Conservation (phyloP, 2,797 vertebrate species). For the Notamacropus eugenii region DNA sequence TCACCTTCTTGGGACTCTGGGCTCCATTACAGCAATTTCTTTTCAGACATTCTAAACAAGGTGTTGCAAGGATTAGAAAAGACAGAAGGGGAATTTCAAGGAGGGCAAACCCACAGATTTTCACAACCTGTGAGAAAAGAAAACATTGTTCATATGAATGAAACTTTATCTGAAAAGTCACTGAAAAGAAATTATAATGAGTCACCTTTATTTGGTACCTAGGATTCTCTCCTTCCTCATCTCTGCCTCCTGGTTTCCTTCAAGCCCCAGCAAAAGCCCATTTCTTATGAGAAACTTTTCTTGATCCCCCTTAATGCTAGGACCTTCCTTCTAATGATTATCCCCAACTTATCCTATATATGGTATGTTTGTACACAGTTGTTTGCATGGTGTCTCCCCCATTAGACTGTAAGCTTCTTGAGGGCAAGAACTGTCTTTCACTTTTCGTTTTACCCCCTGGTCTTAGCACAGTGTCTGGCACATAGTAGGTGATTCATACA, state of each 20-base stretch:
- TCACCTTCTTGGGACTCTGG: slow-evolving; percentile 35
- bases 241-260: not conserved
- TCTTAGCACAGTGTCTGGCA: not conserved
- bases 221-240: not conserved
- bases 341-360: not conserved
- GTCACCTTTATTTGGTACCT: not conserved
- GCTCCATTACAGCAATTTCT: slow-evolving; percentile 41
- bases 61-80: slow-evolving; percentile 11
- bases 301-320: not conserved
- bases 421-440: not conserved
- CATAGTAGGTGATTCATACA: not conserved
- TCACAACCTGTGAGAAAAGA: not conserved
- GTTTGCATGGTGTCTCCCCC: not conserved
- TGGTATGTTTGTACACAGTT: not conserved
- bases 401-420: not conserved
- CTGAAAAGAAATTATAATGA: not conserved
- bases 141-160: not conserved
- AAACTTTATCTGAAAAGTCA: not conserved
- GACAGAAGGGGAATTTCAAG: not conserved
- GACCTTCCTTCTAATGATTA: not conserved
- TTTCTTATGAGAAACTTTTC: not conserved
- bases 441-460: not conserved
- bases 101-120: not conserved
- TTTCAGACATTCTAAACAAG: slow-evolving; percentile 37
- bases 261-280: not conserved